Base-by-base conservation (phyloP, 1,140 invertebrate genomes). In the Drosophila mayri region DNA sequence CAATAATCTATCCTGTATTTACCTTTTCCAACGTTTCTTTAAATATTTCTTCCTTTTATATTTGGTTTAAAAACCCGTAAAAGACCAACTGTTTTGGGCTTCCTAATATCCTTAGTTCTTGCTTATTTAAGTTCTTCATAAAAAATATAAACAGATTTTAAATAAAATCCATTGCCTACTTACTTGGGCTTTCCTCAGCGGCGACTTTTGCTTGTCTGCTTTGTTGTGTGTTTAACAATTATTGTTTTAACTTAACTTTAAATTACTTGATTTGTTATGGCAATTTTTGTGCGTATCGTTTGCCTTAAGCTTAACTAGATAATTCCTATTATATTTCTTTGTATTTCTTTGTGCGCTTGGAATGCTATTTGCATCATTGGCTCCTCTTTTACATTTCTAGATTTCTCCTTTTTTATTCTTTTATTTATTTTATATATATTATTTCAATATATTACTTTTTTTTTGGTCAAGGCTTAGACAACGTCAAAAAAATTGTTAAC, bases 251-350 rank as follows among this genome's bases (percentile, higher is more conserved):
- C 62, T 64, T 65, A 40, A n/a, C n/a, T 16, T 41, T 38, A 16
- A 40, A 28, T 55, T 77, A 59, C 47, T 62, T 50, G 20, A 65
- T 49, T 57, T 75, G 30, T 49, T 63, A 62, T 77, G 62, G 74
- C 64, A 54, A 41, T 79, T 58, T 18, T 79, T 86, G 82, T 86
- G 82, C 82, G 82, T 81, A 79, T 85, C 62, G 59, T 63, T 86
- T 75, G 52, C 58, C 70, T 50, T 59, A 59, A 57, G 22, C 28
- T 60, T 76, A 68, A 50, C 41, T 37, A 38, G 40, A 63, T 32
- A 59, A 28, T 75, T 64, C 55, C 40, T 61, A 40, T n/a, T 64
- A 37, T 50, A 43, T 20, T n/a, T 35, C 49, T 47, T 47, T 52
- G 25, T 38, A 20, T 46, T 47, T 57, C 20, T 64, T 78, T 78